Conservation (phyloP, 2,797 vertebrate species). For the Sebastes hubbsi region DNA sequence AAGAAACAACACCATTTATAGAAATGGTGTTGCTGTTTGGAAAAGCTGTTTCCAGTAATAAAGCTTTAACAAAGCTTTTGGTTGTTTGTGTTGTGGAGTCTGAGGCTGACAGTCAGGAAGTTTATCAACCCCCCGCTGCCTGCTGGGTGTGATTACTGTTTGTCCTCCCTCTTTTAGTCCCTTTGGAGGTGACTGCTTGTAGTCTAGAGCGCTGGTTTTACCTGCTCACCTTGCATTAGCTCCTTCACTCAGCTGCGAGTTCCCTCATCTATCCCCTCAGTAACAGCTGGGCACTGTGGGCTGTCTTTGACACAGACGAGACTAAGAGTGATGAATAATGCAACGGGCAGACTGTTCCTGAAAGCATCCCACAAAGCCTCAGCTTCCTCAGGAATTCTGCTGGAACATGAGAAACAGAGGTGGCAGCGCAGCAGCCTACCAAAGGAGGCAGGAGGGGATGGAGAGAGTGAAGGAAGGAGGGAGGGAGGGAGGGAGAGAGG, state of each 20-base stretch:
- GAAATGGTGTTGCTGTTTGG: neutral
- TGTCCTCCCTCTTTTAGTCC: conserved; percentile 28
- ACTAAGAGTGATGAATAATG: conserved; percentile 78
- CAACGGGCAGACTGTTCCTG: conserved; percentile 75
- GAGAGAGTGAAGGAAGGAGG: neutral
- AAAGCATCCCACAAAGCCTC: conserved; percentile 74
- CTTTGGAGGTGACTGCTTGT: conserved; percentile 31
- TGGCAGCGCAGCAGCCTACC: conserved; percentile 49
- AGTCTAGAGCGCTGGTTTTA: conserved; percentile 11
- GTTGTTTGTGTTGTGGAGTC: conserved; percentile 7
- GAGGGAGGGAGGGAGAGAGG: neutral
- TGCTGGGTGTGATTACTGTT: neutral
- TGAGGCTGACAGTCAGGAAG: neutral
- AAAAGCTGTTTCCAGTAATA: neutral
- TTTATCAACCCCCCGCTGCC: conserved; percentile 1
- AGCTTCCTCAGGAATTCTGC: conserved; percentile 73
- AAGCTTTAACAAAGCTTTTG: neutral
- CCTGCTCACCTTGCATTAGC: conserved; percentile 41
- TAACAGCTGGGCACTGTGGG: conserved; percentile 62
- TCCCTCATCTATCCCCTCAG: conserved; percentile 37
- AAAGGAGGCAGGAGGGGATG: conserved; percentile 17
- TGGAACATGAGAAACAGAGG: conserved; percentile 65
- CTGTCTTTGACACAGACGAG: conserved; percentile 65
- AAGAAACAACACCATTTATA: neutral
- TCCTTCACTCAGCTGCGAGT: conserved; percentile 38